A percentile compares a stretch with the other conserved stretches of the same genome.
phyloP scores from a whole-genome alignment of 2,113 vertebrate genomes.

The Tupaia chinensis region DNA sequence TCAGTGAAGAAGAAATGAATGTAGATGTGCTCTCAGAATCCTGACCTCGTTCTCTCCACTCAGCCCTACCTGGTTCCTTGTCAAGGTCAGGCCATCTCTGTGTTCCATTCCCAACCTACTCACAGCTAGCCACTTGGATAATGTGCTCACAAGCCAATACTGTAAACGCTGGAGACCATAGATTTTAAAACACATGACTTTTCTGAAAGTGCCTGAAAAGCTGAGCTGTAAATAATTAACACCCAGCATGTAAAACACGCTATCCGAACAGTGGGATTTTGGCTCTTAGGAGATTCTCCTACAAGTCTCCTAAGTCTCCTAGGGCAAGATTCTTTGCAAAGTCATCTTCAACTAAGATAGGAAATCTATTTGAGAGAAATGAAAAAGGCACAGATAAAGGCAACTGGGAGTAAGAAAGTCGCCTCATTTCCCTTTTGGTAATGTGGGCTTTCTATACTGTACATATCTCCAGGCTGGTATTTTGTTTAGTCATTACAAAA shows the following conservation, averaged over 20 bases:
- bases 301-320: background rate
- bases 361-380: background rate
- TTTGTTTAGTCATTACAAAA: background rate
- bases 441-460: fast-evolving
- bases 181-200: conserved; percentile 8
- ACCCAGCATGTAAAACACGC: conserved; percentile 8
- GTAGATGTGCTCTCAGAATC: background rate
- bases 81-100: background rate
- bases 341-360: background rate
- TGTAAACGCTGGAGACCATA: background rate
- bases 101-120: background rate
- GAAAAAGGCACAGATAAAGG: background rate
- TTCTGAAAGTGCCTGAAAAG: background rate
- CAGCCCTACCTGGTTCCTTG: background rate
- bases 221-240: background rate
- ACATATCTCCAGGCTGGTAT: fast-evolving
- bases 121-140: background rate
- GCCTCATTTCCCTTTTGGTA: background rate
- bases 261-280: background rate
- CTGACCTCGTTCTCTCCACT: background rate
- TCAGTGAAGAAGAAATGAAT: background rate
- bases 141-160: background rate
- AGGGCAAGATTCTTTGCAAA: conserved; percentile 25
- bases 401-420: background rate
- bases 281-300: background rate